Evolutionary conservation across 1,140 invertebrate species (phyloP), one percentile per base, ranked within the genome.

Genomic region (Drosophila sulfurigaster): DNA sequence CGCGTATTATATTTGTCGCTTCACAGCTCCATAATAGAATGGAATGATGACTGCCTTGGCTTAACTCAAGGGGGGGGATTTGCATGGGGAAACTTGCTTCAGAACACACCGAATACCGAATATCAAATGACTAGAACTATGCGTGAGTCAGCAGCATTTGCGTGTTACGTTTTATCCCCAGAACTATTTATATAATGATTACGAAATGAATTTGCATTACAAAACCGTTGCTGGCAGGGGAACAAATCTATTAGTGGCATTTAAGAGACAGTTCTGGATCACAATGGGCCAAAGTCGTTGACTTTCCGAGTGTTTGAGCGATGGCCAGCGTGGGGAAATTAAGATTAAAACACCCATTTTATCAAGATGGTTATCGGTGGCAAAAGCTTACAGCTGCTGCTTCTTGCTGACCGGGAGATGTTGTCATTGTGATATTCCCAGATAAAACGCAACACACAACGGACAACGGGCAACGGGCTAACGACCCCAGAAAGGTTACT

Each of bases 201-300:
- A 83, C 83, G 73, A 66, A 78, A 88, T 78, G 60, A 66, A 87
- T 87, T 87, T 88, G 77, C 80, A 87, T 87, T 80, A 88, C 74
- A 87, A 87, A 87, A 75, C 66, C 38, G 35, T 41, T 38, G 71
- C 59, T 68, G 70, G 48, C 49, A 30, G 43, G 35, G 30, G 30
- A 20, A 74, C 60, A 49, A 20, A 30, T 70, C 56, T 70, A 63
- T 70, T 75, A 75, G 72, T 54, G 32, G 28, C 41, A 13, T 15
- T 62, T 49, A 57, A 78, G 52, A 73, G 80, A 88, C 83, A 82
- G 56, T 87, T 87, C 51, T 87, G 60, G 77, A 88, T 69, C 83
- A 64, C 52, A 78, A 78, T 85, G 83, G 80, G 80, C 77, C 63
- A 66, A 80, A 88, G 83, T 87, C 83, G 78, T 80, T 83, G 83